Evolutionary conservation across 2,797 vertebrate genomes (phyloP).

Genomic region (Manis crassicaudata): DNA sequence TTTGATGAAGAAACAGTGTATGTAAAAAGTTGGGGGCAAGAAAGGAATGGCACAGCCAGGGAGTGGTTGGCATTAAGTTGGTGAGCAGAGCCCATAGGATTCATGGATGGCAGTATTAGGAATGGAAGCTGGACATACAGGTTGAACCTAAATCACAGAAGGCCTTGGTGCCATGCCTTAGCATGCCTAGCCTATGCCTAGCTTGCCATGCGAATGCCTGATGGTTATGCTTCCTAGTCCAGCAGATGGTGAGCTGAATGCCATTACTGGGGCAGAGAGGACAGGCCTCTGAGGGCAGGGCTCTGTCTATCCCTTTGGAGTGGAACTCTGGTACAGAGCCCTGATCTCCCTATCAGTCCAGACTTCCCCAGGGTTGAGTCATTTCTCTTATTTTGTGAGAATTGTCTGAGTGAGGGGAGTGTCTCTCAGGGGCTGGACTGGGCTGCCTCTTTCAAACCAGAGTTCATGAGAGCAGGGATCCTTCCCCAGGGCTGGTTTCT

Average conservation of each 20-base stretch:
- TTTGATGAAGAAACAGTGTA: not conserved
- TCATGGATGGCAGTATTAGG: not conserved
- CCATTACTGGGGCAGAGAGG: not conserved
- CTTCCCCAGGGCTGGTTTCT: not conserved
- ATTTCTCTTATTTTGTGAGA: not conserved
- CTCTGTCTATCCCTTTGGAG: not conserved
- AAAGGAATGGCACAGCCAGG: not conserved
- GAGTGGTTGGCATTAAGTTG: not conserved
- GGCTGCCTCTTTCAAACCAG: not conserved
- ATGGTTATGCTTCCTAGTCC: not conserved
- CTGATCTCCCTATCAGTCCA: not conserved
- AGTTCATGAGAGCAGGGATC: not conserved
- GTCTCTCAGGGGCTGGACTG: not conserved
- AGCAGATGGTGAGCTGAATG: not conserved
- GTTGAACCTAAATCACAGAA: conserved; percentile 9
- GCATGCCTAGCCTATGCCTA: not conserved
- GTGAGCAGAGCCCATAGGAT: not conserved
- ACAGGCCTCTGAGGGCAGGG: not conserved
- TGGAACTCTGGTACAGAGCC: not conserved
- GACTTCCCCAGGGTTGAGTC: conserved; percentile 23
- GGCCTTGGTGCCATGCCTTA: not conserved
- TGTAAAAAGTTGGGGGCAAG: not conserved
- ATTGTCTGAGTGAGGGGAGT: not conserved
- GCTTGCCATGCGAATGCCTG: not conserved
- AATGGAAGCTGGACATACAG: not conserved